Conservation (phyloP, 1,140 invertebrate genomes). For the Tetraneura akinire region DNA sequence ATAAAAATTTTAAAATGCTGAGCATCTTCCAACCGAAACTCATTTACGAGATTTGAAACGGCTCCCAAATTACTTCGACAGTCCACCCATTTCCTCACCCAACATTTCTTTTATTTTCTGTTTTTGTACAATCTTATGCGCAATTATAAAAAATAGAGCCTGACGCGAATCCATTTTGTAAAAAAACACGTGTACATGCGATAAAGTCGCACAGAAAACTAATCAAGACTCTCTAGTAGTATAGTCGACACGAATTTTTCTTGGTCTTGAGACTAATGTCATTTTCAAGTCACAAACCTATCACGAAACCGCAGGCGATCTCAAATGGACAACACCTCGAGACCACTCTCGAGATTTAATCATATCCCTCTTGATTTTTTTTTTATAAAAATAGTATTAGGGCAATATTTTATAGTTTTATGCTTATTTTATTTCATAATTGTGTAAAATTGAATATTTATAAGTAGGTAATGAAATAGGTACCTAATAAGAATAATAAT, state of each 20-base stretch:
- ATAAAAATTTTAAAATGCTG: constrained; percentile 3
- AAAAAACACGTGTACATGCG: background rate
- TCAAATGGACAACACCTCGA: background rate
- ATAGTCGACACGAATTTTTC: constrained; percentile 9
- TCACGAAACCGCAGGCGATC: background rate
- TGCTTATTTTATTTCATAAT: too few species aligned
- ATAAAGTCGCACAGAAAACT: background rate
- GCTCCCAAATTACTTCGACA: background rate
- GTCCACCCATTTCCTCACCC: background rate
- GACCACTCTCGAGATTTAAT: constrained; percentile 21
- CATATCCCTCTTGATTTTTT: too few species aligned
- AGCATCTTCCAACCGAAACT: background rate
- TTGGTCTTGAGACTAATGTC: constrained; percentile 15
- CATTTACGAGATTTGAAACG: constrained; percentile 7
- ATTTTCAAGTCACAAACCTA: background rate
- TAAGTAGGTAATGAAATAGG: too few species aligned
- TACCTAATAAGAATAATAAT: too few species aligned
- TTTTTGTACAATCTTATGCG: constrained; percentile 2
- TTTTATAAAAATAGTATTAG: too few species aligned
- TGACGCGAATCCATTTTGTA: constrained; percentile 7
- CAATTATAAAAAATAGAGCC: background rate
- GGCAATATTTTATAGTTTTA: too few species aligned
- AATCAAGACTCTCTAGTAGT: background rate
- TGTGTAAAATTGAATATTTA: too few species aligned
- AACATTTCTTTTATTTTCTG: background rate